Conservation (phyloP, 1,140 invertebrate species). For the Coenobita brevimanus region DNA sequence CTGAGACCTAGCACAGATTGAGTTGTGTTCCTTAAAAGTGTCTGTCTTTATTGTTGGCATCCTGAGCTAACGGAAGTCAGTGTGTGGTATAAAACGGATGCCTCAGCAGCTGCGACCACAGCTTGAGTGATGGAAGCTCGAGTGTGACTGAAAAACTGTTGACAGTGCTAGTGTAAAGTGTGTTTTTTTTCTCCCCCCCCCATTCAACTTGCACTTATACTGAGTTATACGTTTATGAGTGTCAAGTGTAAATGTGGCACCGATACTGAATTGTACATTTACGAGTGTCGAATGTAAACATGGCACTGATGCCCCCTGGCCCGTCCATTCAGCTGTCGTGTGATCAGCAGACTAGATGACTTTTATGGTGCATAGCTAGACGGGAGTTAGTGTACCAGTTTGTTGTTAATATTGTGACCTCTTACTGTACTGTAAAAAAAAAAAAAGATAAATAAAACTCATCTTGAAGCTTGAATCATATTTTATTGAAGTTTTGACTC, state of each 20-base stretch:
- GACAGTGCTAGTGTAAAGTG: constrained; percentile 46
- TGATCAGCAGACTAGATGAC: constrained; percentile 44
- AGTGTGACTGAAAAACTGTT: constrained; percentile 24
- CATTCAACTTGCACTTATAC: constrained; percentile 12
- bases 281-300: constrained; percentile 33
- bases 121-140: constrained; percentile 56
- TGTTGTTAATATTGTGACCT: constrained; percentile 44
- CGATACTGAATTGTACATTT: background rate
- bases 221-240: too few relatives aligned
- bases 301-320: constrained; percentile 47
- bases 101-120: constrained; percentile 40
- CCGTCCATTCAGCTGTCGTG: constrained; percentile 56
- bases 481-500: too few relatives aligned
- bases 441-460: background rate
- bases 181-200: constrained; percentile 14
- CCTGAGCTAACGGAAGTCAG: background rate
- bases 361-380: constrained; percentile 54
- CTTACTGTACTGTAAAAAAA: constrained; percentile 27
- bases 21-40: constrained; percentile 42
- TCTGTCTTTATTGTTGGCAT: constrained; percentile 31
- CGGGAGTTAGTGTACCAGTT: constrained; percentile 31
- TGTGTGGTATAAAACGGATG: background rate
- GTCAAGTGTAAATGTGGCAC: too few relatives aligned
- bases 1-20: constrained; percentile 48
- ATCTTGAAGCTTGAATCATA: too few relatives aligned